A percentile compares a stretch with the other conserved stretches of the same genome.
phyloP scores from a whole-genome alignment of 2,797 vertebrate genomes.

The Cephalopachus bancanus region DNA sequence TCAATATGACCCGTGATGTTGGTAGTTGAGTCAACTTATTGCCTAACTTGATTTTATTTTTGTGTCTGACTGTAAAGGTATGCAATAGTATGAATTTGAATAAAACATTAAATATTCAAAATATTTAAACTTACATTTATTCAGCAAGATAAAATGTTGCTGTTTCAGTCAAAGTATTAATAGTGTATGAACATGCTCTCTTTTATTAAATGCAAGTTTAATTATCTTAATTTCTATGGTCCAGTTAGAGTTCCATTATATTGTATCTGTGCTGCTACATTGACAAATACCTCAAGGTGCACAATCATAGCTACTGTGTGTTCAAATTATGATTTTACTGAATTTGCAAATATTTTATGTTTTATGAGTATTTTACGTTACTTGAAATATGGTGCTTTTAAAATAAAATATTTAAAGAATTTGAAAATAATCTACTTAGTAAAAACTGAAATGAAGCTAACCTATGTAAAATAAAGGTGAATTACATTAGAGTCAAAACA shows the following conservation, averaged over 20 bases:
- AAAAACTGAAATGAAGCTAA: constrained; percentile 55
- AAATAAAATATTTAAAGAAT: constrained; percentile 66
- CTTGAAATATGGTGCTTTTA: constrained; percentile 18
- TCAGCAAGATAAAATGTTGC: constrained; percentile 24
- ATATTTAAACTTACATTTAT: constrained; percentile 24
- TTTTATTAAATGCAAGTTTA: constrained; percentile 72
- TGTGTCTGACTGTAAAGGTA: not conserved
- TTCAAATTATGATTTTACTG: constrained; percentile 64
- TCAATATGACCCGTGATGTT: not conserved
- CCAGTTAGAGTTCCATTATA: not conserved
- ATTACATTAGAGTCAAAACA: not conserved
- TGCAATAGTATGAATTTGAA: not conserved
- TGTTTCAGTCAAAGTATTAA: not conserved
- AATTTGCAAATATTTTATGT: constrained; percentile 20
- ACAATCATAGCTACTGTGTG: constrained; percentile 15
- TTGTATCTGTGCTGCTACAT: not conserved
- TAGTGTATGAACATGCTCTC: not conserved
- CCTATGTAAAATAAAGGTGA: not conserved
- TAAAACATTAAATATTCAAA: constrained; percentile 38
- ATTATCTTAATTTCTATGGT: constrained; percentile 23
- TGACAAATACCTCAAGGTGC: constrained; percentile 46
- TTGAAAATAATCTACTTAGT: constrained; percentile 48
- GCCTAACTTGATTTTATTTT: not conserved
- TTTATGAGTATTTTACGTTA: constrained; percentile 71
- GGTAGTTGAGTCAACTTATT: not conserved